Conservation (phyloP, 2,113 vertebrate species). For the Pithys albifrons region DNA sequence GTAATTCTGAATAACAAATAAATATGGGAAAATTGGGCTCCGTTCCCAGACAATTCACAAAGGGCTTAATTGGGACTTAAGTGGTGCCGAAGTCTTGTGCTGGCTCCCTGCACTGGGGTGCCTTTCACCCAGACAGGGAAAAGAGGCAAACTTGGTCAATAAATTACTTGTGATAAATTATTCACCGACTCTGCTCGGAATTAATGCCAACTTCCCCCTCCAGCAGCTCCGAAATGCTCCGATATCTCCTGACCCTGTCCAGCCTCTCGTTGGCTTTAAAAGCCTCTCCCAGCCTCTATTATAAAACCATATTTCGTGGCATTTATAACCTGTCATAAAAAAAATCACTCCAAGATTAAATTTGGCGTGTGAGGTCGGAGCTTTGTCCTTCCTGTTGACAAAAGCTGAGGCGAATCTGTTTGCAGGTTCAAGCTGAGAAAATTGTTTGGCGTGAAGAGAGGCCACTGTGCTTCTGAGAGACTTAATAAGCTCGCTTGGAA, state of each 20-base stretch:
- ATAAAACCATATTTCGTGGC: neutral
- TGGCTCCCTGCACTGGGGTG: constrained; percentile 1
- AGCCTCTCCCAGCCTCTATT: neutral
- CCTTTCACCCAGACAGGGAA: constrained; percentile 1
- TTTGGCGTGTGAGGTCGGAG: neutral
- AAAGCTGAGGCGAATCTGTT: neutral
- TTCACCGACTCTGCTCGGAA: neutral
- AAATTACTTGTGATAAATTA: constrained; percentile 38
- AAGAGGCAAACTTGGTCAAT: constrained; percentile 13
- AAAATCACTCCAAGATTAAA: neutral
- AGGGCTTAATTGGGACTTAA: constrained; percentile 59
- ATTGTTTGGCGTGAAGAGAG: neutral
- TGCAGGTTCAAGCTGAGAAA: neutral
- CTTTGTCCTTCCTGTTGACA: neutral
- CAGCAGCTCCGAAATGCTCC: neutral
- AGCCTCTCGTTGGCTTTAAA: neutral
- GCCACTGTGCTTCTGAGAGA: neutral
- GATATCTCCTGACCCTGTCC: neutral
- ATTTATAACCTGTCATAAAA: neutral
- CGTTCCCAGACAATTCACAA: constrained; percentile 65
- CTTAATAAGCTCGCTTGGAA: neutral
- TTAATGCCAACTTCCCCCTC: neutral
- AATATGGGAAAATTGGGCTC: constrained; percentile 48
- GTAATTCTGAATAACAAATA: constrained; percentile 17
- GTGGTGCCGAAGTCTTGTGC: constrained; percentile 24